phyloP scores from a whole-genome alignment of 1,140 invertebrate genomes.

The Danaus melanippus region DNA sequence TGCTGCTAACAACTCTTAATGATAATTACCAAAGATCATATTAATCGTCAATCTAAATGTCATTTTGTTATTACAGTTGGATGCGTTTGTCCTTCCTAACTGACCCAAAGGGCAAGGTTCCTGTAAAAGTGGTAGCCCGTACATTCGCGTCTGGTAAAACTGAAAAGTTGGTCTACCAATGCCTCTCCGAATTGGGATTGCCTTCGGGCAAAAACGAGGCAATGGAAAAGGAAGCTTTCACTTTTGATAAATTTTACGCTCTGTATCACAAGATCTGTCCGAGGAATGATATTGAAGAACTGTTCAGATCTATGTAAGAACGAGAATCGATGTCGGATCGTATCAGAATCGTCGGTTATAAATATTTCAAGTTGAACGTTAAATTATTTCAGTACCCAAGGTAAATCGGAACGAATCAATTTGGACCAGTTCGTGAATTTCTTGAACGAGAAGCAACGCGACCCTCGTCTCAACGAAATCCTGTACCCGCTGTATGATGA shows the following conservation, averaged over 20 bases:
- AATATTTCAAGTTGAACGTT: background rate
- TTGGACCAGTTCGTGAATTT: conserved; percentile 93
- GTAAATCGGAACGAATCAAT: conserved; percentile 89
- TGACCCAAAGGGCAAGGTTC: conserved; percentile 95
- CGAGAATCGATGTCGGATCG: background rate
- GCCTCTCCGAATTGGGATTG: conserved; percentile 92
- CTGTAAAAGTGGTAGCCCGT: conserved; percentile 95
- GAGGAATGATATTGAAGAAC: conserved; percentile 98
- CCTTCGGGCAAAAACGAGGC: conserved; percentile 97
- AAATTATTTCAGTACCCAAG: conserved; percentile 81
- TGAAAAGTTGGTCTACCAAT: conserved; percentile 97
- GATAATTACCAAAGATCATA: no score
- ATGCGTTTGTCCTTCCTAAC: conserved; percentile 95
- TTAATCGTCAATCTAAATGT: conserved; percentile 7
- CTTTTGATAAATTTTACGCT: conserved; percentile 98
- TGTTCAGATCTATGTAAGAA: conserved; percentile 97
- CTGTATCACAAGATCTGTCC: conserved; percentile 99
- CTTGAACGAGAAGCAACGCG: conserved; percentile 98
- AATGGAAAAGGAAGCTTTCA: conserved; percentile 95
- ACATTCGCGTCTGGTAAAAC: conserved; percentile 98
- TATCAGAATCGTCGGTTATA: conserved; percentile 1
- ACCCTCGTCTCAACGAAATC: conserved; percentile 99
- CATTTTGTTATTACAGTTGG: conserved; percentile 81
- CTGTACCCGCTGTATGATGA: conserved; percentile 98
- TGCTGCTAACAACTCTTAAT: no score